phyloP scores from a whole-genome alignment of 2,113 vertebrate genomes.

The Crotalus tigris region DNA sequence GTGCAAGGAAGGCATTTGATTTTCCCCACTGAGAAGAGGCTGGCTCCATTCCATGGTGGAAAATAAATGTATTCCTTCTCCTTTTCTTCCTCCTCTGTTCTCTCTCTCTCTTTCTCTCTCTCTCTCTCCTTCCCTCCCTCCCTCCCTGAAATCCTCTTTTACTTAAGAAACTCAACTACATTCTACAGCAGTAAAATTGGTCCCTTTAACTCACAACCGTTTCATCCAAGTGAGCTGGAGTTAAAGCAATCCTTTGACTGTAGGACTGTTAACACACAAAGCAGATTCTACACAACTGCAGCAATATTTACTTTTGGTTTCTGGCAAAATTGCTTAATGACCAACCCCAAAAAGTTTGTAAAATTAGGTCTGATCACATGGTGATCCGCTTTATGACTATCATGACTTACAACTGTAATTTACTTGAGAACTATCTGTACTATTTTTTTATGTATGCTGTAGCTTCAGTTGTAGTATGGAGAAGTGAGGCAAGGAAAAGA shows the following conservation, averaged over 20 bases:
- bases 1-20: not conserved
- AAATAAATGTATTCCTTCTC: slow-evolving; percentile 15
- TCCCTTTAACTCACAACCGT: not conserved
- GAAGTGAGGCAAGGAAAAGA: not conserved
- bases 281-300: not conserved
- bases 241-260: not conserved
- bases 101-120: not conserved
- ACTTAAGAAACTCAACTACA: not conserved
- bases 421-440: not conserved
- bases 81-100: too few species aligned
- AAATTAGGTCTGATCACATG: too few species aligned
- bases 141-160: not conserved
- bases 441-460: too few species aligned
- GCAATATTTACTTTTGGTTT: too few species aligned
- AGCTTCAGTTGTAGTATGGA: not conserved
- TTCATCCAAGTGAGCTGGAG: not conserved
- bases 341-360: too few species aligned
- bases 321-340: too few species aligned
- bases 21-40: not conserved
- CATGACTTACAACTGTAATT: not conserved
- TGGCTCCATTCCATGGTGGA: not conserved
- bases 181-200: not conserved
- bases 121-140: not conserved
- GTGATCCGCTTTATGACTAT: too few species aligned
- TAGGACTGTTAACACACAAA: not conserved